Conservation (phyloP, 1,140 invertebrate species). For the Gonioctena quinquepunctata region DNA sequence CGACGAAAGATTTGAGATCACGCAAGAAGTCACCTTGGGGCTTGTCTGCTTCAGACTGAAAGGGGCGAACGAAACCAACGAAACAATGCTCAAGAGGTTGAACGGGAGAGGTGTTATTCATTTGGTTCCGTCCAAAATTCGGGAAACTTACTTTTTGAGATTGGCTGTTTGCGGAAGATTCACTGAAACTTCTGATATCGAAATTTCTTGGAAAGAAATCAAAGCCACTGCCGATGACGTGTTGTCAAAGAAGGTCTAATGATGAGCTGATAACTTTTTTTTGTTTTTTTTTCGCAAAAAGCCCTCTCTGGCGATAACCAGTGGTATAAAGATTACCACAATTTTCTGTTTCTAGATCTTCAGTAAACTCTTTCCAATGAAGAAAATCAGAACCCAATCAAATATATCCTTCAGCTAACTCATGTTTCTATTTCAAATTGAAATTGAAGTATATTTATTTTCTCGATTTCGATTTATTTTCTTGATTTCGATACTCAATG, state of each 20-base stretch:
- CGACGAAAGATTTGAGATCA: slow-evolving; percentile 82
- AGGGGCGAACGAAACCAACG: slow-evolving; percentile 82
- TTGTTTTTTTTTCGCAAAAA: no score
- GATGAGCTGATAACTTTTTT: no score
- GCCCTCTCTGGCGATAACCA: no score
- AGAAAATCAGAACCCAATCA: no score
- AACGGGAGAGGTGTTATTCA: slow-evolving; percentile 93
- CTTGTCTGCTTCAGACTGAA: slow-evolving; percentile 94
- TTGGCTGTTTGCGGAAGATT: slow-evolving; percentile 89
- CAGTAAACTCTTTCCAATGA: no score
- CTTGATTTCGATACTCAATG: no score
- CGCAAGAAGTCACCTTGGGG: slow-evolving; percentile 85
- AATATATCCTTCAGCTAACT: no score
- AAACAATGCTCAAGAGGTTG: slow-evolving; percentile 80
- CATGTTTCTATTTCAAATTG: no score
- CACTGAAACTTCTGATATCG: slow-evolving; percentile 81
- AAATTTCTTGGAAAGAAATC: slow-evolving; percentile 86
- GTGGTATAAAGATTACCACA: no score
- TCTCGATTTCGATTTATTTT: no score
- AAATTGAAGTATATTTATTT: no score
- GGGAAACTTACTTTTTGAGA: slow-evolving; percentile 83
- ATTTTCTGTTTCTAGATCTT: no score
- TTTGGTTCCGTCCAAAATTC: slow-evolving; percentile 89
- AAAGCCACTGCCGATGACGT: slow-evolving; percentile 71
- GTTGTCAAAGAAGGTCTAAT: slow-evolving; percentile 34